phyloP scores from a whole-genome alignment of 2,797 vertebrate species.

The Muscicapa comitata region DNA sequence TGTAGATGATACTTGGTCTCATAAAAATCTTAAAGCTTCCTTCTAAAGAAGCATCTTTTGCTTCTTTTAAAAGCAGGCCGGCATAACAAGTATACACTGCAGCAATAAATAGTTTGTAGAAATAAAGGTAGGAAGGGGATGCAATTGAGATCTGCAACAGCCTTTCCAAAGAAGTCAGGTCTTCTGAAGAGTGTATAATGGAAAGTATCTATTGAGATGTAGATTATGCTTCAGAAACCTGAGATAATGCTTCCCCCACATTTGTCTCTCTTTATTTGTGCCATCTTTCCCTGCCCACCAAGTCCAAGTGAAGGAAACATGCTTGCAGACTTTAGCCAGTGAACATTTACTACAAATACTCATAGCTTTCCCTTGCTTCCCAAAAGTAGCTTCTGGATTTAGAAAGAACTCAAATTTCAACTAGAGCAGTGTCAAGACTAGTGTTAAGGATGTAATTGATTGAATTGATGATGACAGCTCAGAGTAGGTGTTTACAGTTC shows the following conservation, averaged over 20 bases:
- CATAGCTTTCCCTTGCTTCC: not conserved
- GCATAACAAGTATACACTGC: not conserved
- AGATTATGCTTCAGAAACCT: not conserved
- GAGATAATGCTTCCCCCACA: not conserved
- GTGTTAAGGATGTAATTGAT: not conserved
- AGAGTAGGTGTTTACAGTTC: not conserved
- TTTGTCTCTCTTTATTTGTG: not conserved
- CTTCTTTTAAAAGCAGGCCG: not conserved
- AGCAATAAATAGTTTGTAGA: not conserved
- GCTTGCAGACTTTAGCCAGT: not conserved
- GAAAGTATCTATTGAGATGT: not conserved
- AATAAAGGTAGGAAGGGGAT: not conserved
- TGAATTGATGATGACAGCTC: not conserved
- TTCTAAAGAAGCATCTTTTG: not conserved
- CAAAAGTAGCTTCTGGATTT: not conserved
- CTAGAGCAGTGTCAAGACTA: not conserved
- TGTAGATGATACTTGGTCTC: not conserved
- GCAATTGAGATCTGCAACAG: not conserved
- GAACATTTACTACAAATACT: not conserved
- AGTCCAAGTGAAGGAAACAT: not conserved
- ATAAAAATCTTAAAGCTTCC: not conserved
- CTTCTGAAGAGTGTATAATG: not conserved
- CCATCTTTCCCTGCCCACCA: not conserved
- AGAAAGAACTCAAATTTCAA: not conserved
- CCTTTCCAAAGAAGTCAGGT: not conserved